phyloP scores from a whole-genome alignment of 30 jellyfish, hydroid and myxozoan genomes.

The Aurelia sp. region DNA sequence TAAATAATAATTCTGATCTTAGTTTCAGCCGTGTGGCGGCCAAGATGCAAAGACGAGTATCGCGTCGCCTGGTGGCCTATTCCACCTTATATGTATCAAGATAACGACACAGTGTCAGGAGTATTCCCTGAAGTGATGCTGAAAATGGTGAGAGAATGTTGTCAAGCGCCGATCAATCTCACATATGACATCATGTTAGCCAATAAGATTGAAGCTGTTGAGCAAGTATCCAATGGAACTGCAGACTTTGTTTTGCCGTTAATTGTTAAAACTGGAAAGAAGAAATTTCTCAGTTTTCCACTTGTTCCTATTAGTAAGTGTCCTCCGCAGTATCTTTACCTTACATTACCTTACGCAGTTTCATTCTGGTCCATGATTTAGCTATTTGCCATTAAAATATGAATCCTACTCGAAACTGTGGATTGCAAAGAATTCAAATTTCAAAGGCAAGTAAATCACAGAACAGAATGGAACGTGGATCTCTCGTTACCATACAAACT shows the following conservation, averaged over 20 bases:
- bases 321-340: no score
- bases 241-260: conserved; percentile 71
- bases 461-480: no score
- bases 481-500: no score
- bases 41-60: conserved; percentile 42
- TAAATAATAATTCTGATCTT: no score
- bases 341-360: no score
- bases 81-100: conserved; percentile 54
- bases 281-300: conserved; percentile 55
- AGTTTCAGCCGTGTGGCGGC: conserved; percentile 24
- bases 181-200: conserved; percentile 33
- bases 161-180: conserved; percentile 39
- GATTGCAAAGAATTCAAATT: no score
- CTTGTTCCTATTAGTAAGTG: conserved; percentile 49
- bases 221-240: conserved; percentile 62
- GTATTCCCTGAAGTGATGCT: conserved; percentile 42
- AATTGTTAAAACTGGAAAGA: conserved; percentile 43
- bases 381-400: no score
- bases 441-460: no score
- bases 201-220: conserved; percentile 59
- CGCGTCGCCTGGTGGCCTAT: conserved; percentile 68
- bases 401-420: no score
- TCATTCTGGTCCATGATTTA: no score
- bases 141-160: conserved; percentile 49
- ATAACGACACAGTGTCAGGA: conserved; percentile 27